phyloP scores from a whole-genome alignment of 2,113 vertebrate species.

The Oreotrochilus melanogaster region DNA sequence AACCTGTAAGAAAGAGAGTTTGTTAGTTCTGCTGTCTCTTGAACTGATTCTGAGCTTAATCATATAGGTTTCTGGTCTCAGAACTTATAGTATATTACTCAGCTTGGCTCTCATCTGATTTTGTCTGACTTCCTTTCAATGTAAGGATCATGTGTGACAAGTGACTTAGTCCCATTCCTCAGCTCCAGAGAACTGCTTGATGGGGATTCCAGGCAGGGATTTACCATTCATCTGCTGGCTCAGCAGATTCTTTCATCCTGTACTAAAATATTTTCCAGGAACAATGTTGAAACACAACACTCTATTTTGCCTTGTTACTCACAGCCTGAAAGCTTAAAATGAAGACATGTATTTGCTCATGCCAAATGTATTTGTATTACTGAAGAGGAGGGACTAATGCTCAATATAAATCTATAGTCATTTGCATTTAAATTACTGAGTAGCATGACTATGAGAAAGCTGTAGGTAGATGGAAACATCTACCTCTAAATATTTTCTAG shows the following conservation, averaged over 20 bases:
- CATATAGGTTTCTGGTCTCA: not conserved
- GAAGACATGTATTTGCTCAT: not conserved
- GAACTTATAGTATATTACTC: not conserved
- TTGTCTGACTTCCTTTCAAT: not conserved
- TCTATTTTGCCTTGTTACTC: not conserved
- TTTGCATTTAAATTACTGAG: not conserved
- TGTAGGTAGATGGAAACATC: not conserved
- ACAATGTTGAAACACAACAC: not conserved
- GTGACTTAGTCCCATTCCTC: not conserved
- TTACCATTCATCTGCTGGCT: not conserved
- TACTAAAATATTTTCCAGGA: not conserved
- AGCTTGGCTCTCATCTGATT: not conserved
- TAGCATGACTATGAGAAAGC: not conserved
- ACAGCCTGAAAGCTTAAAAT: not conserved
- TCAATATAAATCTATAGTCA: not conserved
- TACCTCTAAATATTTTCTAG: not conserved
- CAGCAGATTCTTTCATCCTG: not conserved
- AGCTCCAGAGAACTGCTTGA: not conserved
- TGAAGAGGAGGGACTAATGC: not conserved
- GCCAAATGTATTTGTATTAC: not conserved
- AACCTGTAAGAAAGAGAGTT: not conserved
- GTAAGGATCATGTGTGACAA: not conserved
- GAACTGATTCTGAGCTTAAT: not conserved
- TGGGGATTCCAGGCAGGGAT: not conserved
- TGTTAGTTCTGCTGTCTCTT: not conserved